Evolutionary conservation across 2,888 invertebrate species (phyloP).

Genomic region (Drosophila merina): DNA sequence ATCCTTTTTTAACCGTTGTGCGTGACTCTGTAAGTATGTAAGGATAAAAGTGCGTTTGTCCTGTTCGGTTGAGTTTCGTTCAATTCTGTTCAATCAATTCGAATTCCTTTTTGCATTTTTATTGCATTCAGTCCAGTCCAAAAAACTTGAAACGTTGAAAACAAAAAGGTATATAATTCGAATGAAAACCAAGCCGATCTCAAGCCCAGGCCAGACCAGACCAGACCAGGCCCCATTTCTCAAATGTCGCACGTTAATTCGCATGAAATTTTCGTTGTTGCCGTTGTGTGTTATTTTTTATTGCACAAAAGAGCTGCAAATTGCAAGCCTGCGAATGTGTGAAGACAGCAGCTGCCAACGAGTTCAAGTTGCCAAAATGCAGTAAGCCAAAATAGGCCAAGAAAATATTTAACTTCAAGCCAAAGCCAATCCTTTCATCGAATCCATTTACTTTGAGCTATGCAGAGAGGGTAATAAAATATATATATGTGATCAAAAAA

Average conservation of each 20-base stretch:
- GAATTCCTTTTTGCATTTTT: conserved; percentile 68
- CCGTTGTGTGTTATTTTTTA: conserved; percentile 35
- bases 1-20: conserved; percentile 20
- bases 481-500: neutral
- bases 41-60: conserved; percentile 18
- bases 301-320: conserved; percentile 49
- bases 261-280: conserved; percentile 45
- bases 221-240: conserved; percentile 21
- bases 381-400: neutral
- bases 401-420: neutral
- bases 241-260: conserved; percentile 64
- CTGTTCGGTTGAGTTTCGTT: conserved; percentile 22
- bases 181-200: conserved; percentile 14
- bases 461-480: neutral
- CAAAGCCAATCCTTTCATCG: no score
- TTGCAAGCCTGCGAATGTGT: conserved; percentile 34
- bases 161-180: conserved; percentile 1
- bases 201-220: conserved; percentile 1
- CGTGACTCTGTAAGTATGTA: conserved; percentile 31
- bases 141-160: conserved; percentile 1
- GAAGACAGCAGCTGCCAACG: conserved; percentile 54
- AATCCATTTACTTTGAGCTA: neutral
- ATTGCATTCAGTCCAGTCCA: conserved; percentile 61
- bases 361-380: conserved; percentile 19
- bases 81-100: conserved; percentile 69